Evolutionary conservation across 2,888 invertebrate genomes (phyloP), one percentile per base, ranked within the genome.

Genomic region (Orchestes rusci): DNA sequence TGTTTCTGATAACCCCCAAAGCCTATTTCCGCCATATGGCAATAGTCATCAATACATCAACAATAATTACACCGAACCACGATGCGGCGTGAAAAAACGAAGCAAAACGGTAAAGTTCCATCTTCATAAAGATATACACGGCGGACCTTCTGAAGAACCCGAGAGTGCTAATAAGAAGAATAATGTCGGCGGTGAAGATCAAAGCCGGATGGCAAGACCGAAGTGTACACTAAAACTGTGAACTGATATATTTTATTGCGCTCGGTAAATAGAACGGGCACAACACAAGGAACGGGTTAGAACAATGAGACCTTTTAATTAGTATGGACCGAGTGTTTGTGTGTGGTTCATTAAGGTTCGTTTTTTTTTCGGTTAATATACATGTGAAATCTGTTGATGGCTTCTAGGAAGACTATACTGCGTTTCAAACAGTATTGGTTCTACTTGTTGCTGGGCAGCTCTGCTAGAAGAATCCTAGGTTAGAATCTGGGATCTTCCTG

Each of bases 211-310:
- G 15, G 29, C 29, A 23, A 40, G 29, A 27, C 30, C 47, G 43
- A 47, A 47, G 43, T 47, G 47, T 47, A 47, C 43, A 47, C 47
- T 43, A 47, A 47, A 43, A 47, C 47, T 43, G 43, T 47, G 43
- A 46, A 42, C 46, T 46, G 46, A 41, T 46, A 46, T 46, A 46
- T 42, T 46, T 46, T 46, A 46, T 34, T 38, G 46, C 34, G 34
- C 15, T 28, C 38, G 17, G 46, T 37, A 42, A 46, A 46, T 38
- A 46, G 37, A 29, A 38, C 35, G 18, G 45, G 46, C 19, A 28
- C 15, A 43, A 37, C 16, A 33, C 37, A 16, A 27, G 37, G 28
- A 17, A 38, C 29, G 7, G 20, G 45, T 18, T 46, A 46, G 41
- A 46, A 46, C 46, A 46, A 46, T 42, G 30, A 37, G 34, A 27